Evolutionary conservation across 2,888 invertebrate genomes (phyloP).

Genomic region (Sabatieria punctata): DNA sequence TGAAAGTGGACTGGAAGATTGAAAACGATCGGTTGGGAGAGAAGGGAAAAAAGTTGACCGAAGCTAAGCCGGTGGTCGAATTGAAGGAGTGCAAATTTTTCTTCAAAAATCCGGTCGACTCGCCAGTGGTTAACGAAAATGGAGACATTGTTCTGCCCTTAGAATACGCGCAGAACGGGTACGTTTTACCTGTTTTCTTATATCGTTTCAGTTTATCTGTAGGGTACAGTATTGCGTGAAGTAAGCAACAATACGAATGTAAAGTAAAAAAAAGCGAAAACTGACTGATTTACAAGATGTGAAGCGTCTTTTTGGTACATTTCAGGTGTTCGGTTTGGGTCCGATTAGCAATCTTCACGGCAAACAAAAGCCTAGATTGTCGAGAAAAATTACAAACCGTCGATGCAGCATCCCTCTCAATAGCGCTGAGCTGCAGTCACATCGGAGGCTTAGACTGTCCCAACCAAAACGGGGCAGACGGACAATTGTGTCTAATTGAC

Average conservation of each 20-base stretch:
- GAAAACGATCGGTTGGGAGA: neutral
- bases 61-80: neutral
- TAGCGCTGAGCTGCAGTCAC: neutral
- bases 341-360: neutral
- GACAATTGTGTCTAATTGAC: too few relatives aligned
- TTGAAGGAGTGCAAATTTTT: neutral
- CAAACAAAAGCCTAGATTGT: neutral
- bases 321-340: neutral
- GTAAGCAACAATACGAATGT: too few relatives aligned
- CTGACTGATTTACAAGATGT: too few relatives aligned
- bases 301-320: too few relatives aligned
- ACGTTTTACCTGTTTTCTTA: too few relatives aligned
- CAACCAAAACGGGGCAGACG: neutral
- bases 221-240: too few relatives aligned
- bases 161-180: too few relatives aligned
- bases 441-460: neutral
- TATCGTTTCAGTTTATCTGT: too few relatives aligned
- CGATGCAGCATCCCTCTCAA: neutral
- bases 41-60: neutral
- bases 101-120: neutral
- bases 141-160: too few relatives aligned
- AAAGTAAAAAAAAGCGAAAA: too few relatives aligned
- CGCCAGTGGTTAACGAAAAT: too few relatives aligned
- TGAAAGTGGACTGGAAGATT: neutral
- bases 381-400: neutral